Conservation (phyloP, 2,113 vertebrate species). For the Alexandromys fortis region DNA sequence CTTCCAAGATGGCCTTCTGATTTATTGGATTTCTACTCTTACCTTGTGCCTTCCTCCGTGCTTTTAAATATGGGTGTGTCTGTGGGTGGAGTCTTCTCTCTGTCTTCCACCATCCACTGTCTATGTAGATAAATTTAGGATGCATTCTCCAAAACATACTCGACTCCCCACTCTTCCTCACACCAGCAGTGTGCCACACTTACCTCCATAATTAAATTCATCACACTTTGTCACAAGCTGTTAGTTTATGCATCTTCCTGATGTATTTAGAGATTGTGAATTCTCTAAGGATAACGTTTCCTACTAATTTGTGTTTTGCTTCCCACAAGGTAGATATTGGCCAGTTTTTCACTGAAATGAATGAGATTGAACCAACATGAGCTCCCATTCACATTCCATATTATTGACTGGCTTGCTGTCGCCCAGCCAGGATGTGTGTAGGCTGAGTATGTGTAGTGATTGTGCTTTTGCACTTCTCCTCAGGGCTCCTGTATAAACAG, state of each 20-base stretch:
- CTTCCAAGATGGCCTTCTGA: constrained; percentile 15
- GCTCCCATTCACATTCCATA: neutral
- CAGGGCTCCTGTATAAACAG: neutral
- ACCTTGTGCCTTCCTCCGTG: neutral
- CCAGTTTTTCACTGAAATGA: neutral
- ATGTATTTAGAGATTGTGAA: neutral
- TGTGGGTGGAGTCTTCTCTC: too few relatives aligned
- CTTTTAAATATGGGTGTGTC: neutral
- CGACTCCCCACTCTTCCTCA: too few relatives aligned
- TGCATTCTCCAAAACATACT: neutral
- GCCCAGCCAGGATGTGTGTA: too few relatives aligned
- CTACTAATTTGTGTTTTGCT: neutral
- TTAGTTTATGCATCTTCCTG: neutral
- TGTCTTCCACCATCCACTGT: too few relatives aligned
- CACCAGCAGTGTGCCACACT: too few relatives aligned
- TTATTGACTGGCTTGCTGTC: neutral
- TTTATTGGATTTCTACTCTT: neutral
- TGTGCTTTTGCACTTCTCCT: neutral
- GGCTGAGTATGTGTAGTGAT: neutral
- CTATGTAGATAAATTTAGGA: neutral
- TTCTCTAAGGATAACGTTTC: neutral
- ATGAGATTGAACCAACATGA: neutral
- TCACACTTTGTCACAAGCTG: neutral
- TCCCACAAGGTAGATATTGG: neutral
- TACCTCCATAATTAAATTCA: neutral